phyloP scores from a whole-genome alignment of 2,888 invertebrate genomes.

The Mythimna pallens region DNA sequence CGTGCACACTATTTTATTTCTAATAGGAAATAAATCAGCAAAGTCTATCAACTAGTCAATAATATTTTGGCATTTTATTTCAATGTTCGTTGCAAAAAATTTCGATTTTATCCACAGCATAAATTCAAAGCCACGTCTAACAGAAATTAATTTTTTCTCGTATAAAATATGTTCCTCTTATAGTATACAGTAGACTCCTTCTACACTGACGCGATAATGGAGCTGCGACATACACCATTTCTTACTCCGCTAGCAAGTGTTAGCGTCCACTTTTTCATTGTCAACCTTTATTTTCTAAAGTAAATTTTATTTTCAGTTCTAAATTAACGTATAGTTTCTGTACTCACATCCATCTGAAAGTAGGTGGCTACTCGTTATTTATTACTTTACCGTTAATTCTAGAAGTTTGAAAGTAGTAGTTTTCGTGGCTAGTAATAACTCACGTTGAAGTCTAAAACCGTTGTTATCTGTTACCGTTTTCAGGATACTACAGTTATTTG shows the following conservation, averaged over 20 bases:
- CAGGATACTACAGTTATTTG: background rate
- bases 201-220: constrained; percentile 53
- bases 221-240: constrained; percentile 56
- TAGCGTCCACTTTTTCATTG: constrained; percentile 56
- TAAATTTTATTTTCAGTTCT: constrained; percentile 59
- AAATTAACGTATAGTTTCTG: constrained; percentile 53
- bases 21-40: background rate
- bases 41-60: background rate
- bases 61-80: background rate
- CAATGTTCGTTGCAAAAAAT: too few relatives aligned
- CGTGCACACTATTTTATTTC: background rate
- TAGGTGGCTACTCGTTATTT: constrained; percentile 27
- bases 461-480: constrained; percentile 19
- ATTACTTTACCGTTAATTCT: constrained; percentile 26
- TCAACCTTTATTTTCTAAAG: constrained; percentile 64
- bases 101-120: constrained; percentile 19
- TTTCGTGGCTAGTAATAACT: constrained; percentile 13
- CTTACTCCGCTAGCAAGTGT: constrained; percentile 56
- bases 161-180: constrained; percentile 39
- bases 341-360: constrained; percentile 39
- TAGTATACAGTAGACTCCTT: constrained; percentile 28
- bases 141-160: constrained; percentile 36
- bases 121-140: constrained; percentile 29
- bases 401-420: background rate
- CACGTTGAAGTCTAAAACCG: background rate